A percentile compares a stretch with the other conserved stretches of the same genome.
Evolutionary conservation across 2,888 invertebrate species (phyloP).

Genomic region (Cheilosia impressa): DNA sequence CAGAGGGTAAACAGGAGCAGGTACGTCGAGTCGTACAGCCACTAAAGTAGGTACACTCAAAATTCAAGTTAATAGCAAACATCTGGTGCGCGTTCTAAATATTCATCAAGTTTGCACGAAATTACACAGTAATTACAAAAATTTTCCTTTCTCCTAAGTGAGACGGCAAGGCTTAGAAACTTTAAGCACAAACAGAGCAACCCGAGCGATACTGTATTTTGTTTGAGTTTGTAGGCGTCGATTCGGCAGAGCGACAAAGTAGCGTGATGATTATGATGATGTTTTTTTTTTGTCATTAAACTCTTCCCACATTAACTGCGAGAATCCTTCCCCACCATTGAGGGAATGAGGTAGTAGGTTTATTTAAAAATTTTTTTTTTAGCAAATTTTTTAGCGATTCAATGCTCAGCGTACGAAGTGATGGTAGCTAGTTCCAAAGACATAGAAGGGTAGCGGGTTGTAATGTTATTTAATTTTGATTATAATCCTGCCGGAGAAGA

Average conservation of each 20-base stretch:
- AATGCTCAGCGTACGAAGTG: no score
- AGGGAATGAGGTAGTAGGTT: no score
- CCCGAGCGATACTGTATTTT: background rate
- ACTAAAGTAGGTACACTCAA: slow-evolving; percentile 21
- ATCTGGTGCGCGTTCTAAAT: slow-evolving; percentile 43
- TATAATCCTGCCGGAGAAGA: no score
- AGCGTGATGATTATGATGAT: background rate
- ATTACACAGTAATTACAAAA: slow-evolving; percentile 53
- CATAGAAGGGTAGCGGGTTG: no score
- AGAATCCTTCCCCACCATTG: no score
- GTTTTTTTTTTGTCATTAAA: background rate
- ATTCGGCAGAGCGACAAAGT: background rate
- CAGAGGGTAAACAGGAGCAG: background rate
- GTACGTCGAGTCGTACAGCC: background rate
- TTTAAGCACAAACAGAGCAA: background rate
- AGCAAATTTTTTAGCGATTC: no score
- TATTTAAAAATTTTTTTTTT: no score
- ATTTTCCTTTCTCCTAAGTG: slow-evolving; percentile 8
- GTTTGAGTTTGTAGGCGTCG: background rate
- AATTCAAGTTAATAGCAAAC: slow-evolving; percentile 60
- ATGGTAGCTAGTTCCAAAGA: no score
- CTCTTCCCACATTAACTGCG: no score
- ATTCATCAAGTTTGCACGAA: slow-evolving; percentile 65
- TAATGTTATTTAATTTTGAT: no score
- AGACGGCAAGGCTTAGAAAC: background rate